phyloP scores from a whole-genome alignment of 2,113 vertebrate species.

The Percopsis transmontana region DNA sequence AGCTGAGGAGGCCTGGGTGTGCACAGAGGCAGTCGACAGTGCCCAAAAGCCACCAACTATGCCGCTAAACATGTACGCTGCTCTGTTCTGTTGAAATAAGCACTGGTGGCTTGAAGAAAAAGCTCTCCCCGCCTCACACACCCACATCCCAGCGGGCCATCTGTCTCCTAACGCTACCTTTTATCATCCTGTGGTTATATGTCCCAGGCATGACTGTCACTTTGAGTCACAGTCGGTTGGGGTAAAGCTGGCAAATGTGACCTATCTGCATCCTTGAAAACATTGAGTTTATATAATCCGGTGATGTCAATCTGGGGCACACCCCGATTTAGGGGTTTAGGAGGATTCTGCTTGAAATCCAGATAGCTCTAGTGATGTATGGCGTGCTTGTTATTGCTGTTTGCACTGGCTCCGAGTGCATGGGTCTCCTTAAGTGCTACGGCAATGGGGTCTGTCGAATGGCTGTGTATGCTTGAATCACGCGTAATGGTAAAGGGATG shows the following conservation, averaged over 20 bases:
- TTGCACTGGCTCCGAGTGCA: background rate
- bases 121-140: background rate
- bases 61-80: background rate
- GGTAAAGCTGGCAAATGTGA: slow-evolving; percentile 27
- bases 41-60: background rate
- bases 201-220: background rate
- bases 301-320: slow-evolving; percentile 51
- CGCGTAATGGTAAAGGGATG: background rate
- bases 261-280: slow-evolving; percentile 2
- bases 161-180: slow-evolving; percentile 18
- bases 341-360: slow-evolving; percentile 16
- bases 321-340: slow-evolving; percentile 20
- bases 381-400: background rate
- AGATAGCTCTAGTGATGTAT: background rate
- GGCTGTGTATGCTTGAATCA: background rate
- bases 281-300: slow-evolving; percentile 55
- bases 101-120: background rate
- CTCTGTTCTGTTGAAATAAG: background rate
- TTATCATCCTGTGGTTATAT: slow-evolving; percentile 16
- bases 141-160: slow-evolving; percentile 12
- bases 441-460: too few species aligned
- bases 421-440: background rate
- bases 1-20: background rate
- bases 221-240: slow-evolving; percentile 21
- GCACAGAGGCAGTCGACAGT: background rate